Base-by-base conservation (phyloP, 2,888 invertebrate genomes). In the Microctonus hyperodae region DNA sequence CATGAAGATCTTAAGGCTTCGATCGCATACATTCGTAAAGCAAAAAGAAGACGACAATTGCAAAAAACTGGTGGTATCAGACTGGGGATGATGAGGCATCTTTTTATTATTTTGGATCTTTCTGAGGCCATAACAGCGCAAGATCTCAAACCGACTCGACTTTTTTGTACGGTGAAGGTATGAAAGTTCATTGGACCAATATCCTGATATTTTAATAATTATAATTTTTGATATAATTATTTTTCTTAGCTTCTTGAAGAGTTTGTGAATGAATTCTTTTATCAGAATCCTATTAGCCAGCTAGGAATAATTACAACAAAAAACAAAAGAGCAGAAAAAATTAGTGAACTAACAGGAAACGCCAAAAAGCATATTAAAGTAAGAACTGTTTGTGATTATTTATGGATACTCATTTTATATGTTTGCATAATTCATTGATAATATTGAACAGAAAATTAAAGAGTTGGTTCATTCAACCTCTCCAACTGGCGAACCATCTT, bases 281-380 rank as follows among this genome's bases (percentile, higher is more conserved):
- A 98, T 85, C 97, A 98, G 84, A 99, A 99, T 85, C 99, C 99
- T 10, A 93, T 99, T 63, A 97, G 98, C 81, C 99, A 99, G 85
- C 86, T 99, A 72, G 98, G 98, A 25, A 86, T 99, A 40, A 92
- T 99, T 71, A 87, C 91, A 10, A 92, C 97, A 79, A 92, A 93
- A 78, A 97, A 97, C 81, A 98, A 98, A 84, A 88, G 96, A 74
- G 96, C 97, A 1, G 98, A 98, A 80, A 95, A 93, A 85, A 85
- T 97, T 4, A 92, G 94, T 53, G 96, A 97, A 73, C 86, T 99
- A 40, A 93, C 95, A 69, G 98, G 98, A 75, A 94, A 93, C 82
- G 86, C 90, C 2, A 89, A 91, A 68, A 92, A 94, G 82, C 94
- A 95, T 77, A 85, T 93, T 0, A 92, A 92, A 84, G 90, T 86